Evolutionary conservation across 2,113 vertebrate species (phyloP).

Genomic region (Montifringilla adamsi): DNA sequence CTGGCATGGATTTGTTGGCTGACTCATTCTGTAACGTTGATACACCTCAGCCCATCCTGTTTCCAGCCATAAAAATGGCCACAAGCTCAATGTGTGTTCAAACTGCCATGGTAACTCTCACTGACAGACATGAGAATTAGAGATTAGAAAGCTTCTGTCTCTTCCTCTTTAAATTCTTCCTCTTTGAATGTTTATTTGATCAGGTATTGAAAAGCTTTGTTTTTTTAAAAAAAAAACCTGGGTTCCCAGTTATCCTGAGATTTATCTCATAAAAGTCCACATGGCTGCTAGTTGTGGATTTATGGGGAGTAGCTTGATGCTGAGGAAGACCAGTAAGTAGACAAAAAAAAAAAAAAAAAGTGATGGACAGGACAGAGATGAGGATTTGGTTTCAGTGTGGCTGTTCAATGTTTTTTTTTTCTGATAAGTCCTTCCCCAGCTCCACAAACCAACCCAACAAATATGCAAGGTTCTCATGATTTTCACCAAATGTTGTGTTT

Average conservation of each 20-base stretch:
- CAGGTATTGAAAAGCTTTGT: neutral
- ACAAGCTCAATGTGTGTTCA: neutral
- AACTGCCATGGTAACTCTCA: neutral
- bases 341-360: neutral
- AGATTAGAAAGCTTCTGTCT: neutral
- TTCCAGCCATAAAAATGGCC: neutral
- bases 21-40: neutral
- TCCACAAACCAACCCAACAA: neutral
- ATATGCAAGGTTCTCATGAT: neutral
- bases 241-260: neutral
- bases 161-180: neutral
- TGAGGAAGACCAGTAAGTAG: neutral
- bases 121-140: neutral
- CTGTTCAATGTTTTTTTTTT: neutral
- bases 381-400: neutral
- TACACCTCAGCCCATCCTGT: neutral
- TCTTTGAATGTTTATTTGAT: neutral
- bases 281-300: neutral
- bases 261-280: neutral
- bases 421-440: neutral
- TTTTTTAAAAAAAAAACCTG: neutral
- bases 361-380: neutral
- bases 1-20: neutral
- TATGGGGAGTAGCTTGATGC: neutral
- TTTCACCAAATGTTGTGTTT: slow-evolving; percentile 30